Conservation (phyloP, 2,797 vertebrate genomes). For the Malacoraja senta region DNA sequence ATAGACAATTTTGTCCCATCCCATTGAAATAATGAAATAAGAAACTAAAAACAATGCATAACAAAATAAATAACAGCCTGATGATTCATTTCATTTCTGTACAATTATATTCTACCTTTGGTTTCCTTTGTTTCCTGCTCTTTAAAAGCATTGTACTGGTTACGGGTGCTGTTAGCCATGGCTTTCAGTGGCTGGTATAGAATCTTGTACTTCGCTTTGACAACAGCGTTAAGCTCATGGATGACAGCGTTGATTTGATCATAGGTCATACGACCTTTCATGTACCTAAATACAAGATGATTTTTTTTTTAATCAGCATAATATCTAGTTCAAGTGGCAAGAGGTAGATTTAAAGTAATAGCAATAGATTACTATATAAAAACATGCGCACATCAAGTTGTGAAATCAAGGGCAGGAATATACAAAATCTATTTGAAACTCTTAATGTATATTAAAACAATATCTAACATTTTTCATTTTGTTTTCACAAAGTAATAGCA, state of each 20-base stretch:
- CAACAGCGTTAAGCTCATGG: constrained; percentile 66
- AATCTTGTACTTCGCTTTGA: constrained; percentile 76
- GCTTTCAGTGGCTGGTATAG: constrained; percentile 60
- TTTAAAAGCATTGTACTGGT: constrained; percentile 68
- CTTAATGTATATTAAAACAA: background rate
- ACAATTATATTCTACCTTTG: constrained; percentile 61
- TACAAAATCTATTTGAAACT: background rate
- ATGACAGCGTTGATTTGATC: constrained; percentile 72
- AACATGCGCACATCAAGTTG: background rate
- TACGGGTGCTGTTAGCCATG: constrained; percentile 56
- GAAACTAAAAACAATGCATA: background rate
- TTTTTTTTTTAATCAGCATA: background rate
- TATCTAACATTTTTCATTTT: background rate
- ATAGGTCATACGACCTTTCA: constrained; percentile 76
- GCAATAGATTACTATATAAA: background rate
- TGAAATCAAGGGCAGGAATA: background rate
- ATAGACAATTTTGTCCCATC: background rate
- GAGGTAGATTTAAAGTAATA: background rate
- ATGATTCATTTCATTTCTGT: background rate
- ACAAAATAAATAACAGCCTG: background rate
- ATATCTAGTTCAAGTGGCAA: background rate
- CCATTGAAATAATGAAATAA: background rate
- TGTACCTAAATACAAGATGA: constrained; percentile 64
- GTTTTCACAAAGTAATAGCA: background rate
- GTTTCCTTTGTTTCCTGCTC: constrained; percentile 77